Base-by-base conservation (phyloP, 2,888 invertebrate genomes). In the Spisula solida region DNA sequence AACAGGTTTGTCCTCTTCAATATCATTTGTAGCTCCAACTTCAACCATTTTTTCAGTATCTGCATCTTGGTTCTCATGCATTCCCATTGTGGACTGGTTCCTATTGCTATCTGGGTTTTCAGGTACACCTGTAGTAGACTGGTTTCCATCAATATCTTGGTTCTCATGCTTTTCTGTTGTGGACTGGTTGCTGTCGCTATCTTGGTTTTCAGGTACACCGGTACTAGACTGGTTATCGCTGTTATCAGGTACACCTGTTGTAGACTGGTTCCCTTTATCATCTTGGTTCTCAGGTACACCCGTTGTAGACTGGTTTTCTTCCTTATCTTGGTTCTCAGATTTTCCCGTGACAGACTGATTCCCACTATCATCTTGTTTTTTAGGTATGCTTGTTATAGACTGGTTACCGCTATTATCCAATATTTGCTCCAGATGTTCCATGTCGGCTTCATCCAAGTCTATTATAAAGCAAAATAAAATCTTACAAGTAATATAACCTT, bases 361-460 rank as follows among this genome's bases (percentile, higher is more conserved):
- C 29, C 14, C 78, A 41, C 41, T 8, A 41, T 41, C 8, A 41
- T 41, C 2, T 41, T 41, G 41, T 2, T 41, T 8, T 8, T 41
- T 8, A 41, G 2, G 4, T 8, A 5, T 41, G 8, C 8, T 8
- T n/a, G 20, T 55, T 16, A 55, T 55, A n/a, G 82, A 82, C 60
- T 55, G 55, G 60, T 29, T 10, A 16, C 47, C 47, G 8, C 25
- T 60, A 41, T 81, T 41, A 48, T 79, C 78, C 87, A 88, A 48
- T n/a, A 90, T 55, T 14, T 78, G 48, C 55, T 86, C 86, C 0
- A 90, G 48, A 48, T 86, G 82, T 84, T 82, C 34, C 16, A 88
- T 56, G 51, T 88, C 90, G 12, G 31, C 60, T 47, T 88, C 88
- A 34, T 90, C 88, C 75, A 90, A 47, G 29, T 90, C 90, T 88